Percentiles rank a stretch among this genome's conserved stretches.
Evolutionary conservation across 2,888 invertebrate species (phyloP).

Genomic region (Macropis europaea): DNA sequence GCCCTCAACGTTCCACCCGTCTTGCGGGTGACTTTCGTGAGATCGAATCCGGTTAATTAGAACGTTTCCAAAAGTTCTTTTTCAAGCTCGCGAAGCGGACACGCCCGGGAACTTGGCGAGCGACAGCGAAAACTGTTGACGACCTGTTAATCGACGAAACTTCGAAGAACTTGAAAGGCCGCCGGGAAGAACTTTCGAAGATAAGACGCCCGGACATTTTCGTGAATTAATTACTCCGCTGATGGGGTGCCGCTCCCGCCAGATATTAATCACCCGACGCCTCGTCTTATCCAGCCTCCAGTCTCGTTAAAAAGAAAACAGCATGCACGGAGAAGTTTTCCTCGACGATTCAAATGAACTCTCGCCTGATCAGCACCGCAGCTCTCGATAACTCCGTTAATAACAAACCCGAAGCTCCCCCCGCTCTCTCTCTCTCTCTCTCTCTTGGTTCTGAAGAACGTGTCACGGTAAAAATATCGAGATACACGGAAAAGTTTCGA

Average conservation of each 20-base stretch:
- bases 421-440: no score
- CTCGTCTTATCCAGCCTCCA: constrained; percentile 1
- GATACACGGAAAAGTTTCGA: background rate
- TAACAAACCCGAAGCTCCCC: no score
- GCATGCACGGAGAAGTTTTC: background rate
- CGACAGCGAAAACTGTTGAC: constrained; percentile 59
- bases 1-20: no score
- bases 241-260: constrained; percentile 30
- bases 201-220: constrained; percentile 57
- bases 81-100: background rate
- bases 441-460: no score
- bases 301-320: background rate
- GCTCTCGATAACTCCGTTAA: background rate
- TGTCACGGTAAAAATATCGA: no score
- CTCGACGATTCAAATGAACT: background rate
- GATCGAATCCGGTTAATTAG: constrained; percentile 1
- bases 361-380: background rate
- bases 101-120: constrained; percentile 16
- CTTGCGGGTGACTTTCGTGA: background rate
- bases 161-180: constrained; percentile 43
- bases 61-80: constrained; percentile 9
- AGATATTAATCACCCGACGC: constrained; percentile 54
- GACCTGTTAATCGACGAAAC: constrained; percentile 59
- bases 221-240: constrained; percentile 57
- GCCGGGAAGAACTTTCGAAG: constrained; percentile 41